Evolutionary conservation across 2,797 vertebrate species (phyloP), one percentile per base, ranked within the genome.

Genomic region (Pangasius macronema): DNA sequence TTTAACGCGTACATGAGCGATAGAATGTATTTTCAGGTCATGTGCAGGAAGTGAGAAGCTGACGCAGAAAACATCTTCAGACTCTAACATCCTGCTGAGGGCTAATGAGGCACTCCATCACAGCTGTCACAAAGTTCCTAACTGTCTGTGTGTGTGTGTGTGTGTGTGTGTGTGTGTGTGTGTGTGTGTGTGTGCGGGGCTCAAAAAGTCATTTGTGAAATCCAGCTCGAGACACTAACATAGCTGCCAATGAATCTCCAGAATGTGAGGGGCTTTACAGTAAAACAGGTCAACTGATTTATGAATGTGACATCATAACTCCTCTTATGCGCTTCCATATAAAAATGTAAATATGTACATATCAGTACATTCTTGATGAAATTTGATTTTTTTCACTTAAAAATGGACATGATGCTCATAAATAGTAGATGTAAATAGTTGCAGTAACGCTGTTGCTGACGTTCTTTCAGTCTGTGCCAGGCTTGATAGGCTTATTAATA

Each of bases 41-140:
- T 65, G 59, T 55, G 30, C 55, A 73, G 53, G 33, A 70, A 57
- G 67, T 61, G 8, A 76, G 27, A 33, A 61, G 5, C n/a, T 63
- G 70, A 65, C 72, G 36, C 16, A 76, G 39, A 85, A 59, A 80
- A 80, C 55, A 61, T 81, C 73, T 67, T 39, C 22, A 51, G 36
- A 46, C 24, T 75, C 27, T 0, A 61, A 85, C 55, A 65, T 39
- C 67, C 51, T 84, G 67, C 51, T 57, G 68, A 55, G 55, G 13
- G 42, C 42, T 85, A 88, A 88, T 85, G 65, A 85, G 76, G 83
- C 82, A 81, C 75, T 81, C 76, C 53, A 53, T 85, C 87, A 88
- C 82, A 61, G 75, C 30, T 61, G 83, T n/a, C 53, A 33, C 51
- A 57, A 81, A 27, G 22, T 27, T 61, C 61, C 5, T 13, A 36